Evolutionary conservation across 2,113 vertebrate species (phyloP).

Genomic region (Orthochromis malagaraziensis): DNA sequence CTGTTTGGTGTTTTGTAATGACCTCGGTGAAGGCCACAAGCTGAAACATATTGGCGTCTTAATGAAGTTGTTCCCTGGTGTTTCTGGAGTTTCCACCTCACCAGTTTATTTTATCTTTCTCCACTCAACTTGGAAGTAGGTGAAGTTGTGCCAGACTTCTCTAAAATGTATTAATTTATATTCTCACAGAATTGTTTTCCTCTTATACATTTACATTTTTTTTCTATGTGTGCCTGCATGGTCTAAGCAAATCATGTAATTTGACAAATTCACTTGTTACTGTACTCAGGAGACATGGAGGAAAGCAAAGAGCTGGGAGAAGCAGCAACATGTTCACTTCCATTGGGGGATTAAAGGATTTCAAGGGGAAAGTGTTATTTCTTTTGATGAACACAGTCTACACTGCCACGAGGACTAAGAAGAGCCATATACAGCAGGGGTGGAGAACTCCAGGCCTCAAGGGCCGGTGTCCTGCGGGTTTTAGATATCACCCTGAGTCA

Average conservation of each 20-base stretch:
- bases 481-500: neutral
- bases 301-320: neutral
- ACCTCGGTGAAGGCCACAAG: neutral
- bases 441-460: neutral
- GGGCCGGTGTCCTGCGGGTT: rapidly evolving
- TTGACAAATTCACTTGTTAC: neutral
- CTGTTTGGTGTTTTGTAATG: neutral
- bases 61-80: neutral
- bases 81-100: neutral
- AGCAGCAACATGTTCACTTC: neutral
- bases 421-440: neutral
- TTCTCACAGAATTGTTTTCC: neutral
- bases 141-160: neutral
- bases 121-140: neutral
- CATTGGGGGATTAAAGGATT: neutral
- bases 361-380: neutral
- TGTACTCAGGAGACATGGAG: neutral
- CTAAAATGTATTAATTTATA: neutral
- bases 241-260: neutral
- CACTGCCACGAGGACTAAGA: neutral
- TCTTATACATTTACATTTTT: neutral
- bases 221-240: neutral
- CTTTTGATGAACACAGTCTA: neutral
- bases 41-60: rapidly evolving
- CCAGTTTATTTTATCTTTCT: neutral